phyloP scores from a whole-genome alignment of 2,113 vertebrate species.

The Phyllostomus discolor region DNA sequence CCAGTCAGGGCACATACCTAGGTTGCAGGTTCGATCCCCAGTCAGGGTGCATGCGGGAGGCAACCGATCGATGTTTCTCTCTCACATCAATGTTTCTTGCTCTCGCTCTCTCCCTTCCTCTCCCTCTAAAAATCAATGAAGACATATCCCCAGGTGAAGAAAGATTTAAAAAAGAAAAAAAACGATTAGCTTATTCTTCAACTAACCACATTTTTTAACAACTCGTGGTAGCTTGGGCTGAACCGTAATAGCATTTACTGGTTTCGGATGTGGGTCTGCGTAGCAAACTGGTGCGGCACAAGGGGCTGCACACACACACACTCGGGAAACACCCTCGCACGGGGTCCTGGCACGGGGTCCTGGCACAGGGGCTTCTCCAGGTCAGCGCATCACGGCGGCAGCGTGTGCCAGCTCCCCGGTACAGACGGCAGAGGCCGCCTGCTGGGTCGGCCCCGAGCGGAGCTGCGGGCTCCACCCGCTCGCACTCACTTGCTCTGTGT shows the following conservation, averaged over 20 bases:
- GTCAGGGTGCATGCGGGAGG: no score
- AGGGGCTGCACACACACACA: neutral
- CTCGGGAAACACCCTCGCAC: neutral
- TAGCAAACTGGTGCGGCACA: neutral
- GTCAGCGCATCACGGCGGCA: neutral
- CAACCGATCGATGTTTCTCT: no score
- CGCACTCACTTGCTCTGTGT: constrained; percentile 96
- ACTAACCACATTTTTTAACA: neutral
- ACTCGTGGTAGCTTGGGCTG: neutral
- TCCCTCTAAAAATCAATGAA: no score
- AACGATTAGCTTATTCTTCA: neutral
- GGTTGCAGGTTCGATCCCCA: no score
- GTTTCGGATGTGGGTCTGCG: neutral
- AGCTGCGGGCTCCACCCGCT: no score
- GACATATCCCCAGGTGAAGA: no score
- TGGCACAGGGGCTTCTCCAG: neutral
- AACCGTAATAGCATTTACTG: neutral
- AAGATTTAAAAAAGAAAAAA: no score
- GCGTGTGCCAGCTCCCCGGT: neutral
- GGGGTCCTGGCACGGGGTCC: no score
- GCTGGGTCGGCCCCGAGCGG: fast-evolving
- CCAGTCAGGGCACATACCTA: no score
- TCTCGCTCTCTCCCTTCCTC: no score
- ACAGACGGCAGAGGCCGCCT: no score
- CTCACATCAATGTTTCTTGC: no score